These are phyloP conservation scores for Eubasilissa splendida DNA, from an alignment of 2,888 invertebrate species.

Conservation along the genomic window DNA sequence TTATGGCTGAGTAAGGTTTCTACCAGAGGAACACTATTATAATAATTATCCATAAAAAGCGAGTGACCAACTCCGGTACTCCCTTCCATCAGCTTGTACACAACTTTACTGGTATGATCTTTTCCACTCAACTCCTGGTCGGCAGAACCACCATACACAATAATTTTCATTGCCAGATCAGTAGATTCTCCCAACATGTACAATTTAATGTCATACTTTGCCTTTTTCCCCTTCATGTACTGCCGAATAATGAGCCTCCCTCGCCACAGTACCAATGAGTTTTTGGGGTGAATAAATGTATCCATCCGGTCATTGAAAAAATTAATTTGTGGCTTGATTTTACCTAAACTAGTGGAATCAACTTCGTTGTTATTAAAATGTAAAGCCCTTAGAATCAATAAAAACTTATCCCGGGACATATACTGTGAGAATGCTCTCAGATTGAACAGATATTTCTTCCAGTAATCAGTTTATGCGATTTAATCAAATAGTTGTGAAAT, in stretches of 20 bases:
- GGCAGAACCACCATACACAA: no score
- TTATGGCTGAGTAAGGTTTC: no score
- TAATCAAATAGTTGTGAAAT: constrained; percentile 22
- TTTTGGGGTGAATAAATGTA: no score
- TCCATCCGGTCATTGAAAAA: no score
- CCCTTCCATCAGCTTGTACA: background rate
- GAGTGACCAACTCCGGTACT: no score
- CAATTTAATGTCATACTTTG: constrained; percentile 42
- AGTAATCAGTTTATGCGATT: constrained; percentile 36
- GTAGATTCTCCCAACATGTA: constrained; percentile 37
- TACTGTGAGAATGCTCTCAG: constrained; percentile 16
- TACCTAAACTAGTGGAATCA: no score
- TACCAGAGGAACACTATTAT: no score
- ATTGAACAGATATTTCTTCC: constrained; percentile 34
- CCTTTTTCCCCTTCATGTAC: constrained; percentile 41
- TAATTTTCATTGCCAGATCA: constrained; percentile 11
- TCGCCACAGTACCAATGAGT: constrained; percentile 40
- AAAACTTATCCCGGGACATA: constrained; percentile 31
- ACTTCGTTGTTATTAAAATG: no score
- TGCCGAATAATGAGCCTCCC: constrained; percentile 37
- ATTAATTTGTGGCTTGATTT: no score
- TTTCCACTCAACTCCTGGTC: no score
- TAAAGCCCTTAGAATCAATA: constrained; percentile 13
- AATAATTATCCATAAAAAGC: no score
- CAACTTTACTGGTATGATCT: no score